phyloP scores from a whole-genome alignment of 2,797 vertebrate genomes.

The Sarcoramphus papa region DNA sequence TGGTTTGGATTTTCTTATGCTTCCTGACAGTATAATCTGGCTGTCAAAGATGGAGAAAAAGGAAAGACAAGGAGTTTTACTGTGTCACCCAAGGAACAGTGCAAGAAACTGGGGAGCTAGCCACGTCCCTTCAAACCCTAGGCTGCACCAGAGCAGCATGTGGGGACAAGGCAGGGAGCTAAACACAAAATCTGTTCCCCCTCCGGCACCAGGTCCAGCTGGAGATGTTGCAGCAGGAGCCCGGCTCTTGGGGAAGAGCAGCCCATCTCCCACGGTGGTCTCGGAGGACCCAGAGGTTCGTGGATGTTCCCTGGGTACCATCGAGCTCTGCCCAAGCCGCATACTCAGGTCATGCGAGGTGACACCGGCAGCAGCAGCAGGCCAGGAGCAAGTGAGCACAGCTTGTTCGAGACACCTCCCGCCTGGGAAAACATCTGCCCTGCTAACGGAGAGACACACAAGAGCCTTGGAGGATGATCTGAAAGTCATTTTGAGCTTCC shows the following conservation, averaged over 20 bases:
- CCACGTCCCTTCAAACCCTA: background rate
- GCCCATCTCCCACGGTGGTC: background rate
- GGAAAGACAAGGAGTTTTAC: background rate
- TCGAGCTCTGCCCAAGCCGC: background rate
- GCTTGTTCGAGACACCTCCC: background rate
- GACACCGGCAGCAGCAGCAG: background rate
- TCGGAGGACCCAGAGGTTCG: fast-evolving
- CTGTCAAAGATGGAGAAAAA: background rate
- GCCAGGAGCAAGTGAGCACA: background rate
- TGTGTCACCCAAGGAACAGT: background rate
- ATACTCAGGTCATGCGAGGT: background rate
- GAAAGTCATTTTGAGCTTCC: background rate
- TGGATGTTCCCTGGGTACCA: background rate
- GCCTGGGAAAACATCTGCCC: background rate
- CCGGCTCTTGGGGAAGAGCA: background rate
- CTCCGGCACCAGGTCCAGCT: background rate
- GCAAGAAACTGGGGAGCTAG: background rate
- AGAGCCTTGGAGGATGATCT: background rate
- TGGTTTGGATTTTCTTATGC: background rate
- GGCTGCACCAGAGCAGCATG: background rate
- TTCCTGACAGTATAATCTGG: too few species aligned
- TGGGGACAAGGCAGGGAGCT: background rate
- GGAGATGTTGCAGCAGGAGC: background rate
- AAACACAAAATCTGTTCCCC: too few species aligned
- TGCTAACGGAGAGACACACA: fast-evolving